Conservation (phyloP, 1,140 invertebrate species). For the Globodera ellingtonae region DNA sequence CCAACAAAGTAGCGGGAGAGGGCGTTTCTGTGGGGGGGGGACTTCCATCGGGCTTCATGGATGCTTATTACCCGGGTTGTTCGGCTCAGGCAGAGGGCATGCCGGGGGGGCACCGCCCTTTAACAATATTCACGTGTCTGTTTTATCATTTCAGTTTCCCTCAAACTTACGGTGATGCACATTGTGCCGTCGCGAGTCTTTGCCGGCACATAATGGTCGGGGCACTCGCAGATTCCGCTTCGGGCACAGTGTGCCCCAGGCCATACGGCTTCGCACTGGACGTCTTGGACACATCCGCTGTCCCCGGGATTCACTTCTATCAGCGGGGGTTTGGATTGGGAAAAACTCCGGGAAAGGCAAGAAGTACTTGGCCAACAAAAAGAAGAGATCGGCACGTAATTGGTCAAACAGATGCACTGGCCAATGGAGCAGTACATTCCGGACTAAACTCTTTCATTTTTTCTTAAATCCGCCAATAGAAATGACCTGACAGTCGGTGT, state of each 20-base stretch:
- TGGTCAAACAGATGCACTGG: slow-evolving; percentile 56
- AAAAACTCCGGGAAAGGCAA: slow-evolving; percentile 2
- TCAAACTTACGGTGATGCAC: slow-evolving; percentile 39
- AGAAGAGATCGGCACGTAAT: slow-evolving; percentile 61
- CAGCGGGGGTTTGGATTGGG: slow-evolving; percentile 13
- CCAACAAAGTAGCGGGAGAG: slow-evolving; percentile 60
- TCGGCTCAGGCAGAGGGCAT: slow-evolving; percentile 59
- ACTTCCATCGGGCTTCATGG: not conserved
- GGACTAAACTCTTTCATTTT: slow-evolving; percentile 18
- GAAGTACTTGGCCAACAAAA: slow-evolving; percentile 62
- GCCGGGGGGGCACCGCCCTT: slow-evolving; percentile 51
- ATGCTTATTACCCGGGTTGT: slow-evolving; percentile 46
- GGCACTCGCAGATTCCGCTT: slow-evolving; percentile 58
- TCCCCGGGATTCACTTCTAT: slow-evolving; percentile 61
- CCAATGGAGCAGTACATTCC: slow-evolving; percentile 64
- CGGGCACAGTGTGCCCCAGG: slow-evolving; percentile 56
- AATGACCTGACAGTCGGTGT: slow-evolving; percentile 29
- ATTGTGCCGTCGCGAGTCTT: slow-evolving; percentile 61
- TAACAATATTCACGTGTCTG: not conserved
- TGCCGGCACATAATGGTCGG: slow-evolving; percentile 50
- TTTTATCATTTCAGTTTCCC: not conserved
- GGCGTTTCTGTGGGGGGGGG: slow-evolving; percentile 43
- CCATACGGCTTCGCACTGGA: slow-evolving; percentile 63
- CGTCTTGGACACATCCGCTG: slow-evolving; percentile 58
- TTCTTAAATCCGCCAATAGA: not conserved